These are phyloP conservation scores for Anarhynchus alexandrinus DNA, from an alignment of 2,113 vertebrate genomes.

Conservation along the genomic window DNA sequence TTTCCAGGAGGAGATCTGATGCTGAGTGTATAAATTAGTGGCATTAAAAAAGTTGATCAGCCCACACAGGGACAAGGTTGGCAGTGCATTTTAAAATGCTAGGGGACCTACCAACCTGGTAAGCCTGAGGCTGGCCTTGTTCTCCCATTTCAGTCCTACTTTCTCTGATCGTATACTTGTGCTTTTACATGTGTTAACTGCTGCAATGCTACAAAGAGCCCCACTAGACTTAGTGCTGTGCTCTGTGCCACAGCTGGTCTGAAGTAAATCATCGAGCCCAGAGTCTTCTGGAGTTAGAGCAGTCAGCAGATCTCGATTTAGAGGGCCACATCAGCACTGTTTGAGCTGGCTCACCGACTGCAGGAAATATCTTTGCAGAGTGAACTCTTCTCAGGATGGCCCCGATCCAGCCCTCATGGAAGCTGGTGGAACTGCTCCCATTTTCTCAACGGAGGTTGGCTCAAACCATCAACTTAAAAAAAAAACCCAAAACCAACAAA, in stretches of 20 bases:
- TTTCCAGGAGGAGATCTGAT: neutral
- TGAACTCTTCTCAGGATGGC: slow-evolving; percentile 24
- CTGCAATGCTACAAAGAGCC: neutral
- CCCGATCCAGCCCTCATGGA: neutral
- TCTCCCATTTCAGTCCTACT: neutral
- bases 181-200: neutral
- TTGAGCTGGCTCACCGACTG: slow-evolving; percentile 5
- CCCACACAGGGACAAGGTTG: neutral
- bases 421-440: slow-evolving; percentile 10
- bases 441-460: neutral
- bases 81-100: neutral
- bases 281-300: neutral
- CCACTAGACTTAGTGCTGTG: neutral
- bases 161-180: neutral
- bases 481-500: neutral
- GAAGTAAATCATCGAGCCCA: neutral
- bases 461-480: neutral
- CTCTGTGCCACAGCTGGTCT: neutral
- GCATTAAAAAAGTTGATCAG: neutral
- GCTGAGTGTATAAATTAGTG: neutral
- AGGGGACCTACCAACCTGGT: neutral
- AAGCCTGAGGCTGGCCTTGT: neutral
- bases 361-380: slow-evolving; percentile 34
- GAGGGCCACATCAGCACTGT: slow-evolving; percentile 55
- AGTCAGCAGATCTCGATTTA: neutral